These are phyloP conservation scores for Oeneis ivallda DNA, from an alignment of 2,888 invertebrate species.

Conservation along the genomic window DNA sequence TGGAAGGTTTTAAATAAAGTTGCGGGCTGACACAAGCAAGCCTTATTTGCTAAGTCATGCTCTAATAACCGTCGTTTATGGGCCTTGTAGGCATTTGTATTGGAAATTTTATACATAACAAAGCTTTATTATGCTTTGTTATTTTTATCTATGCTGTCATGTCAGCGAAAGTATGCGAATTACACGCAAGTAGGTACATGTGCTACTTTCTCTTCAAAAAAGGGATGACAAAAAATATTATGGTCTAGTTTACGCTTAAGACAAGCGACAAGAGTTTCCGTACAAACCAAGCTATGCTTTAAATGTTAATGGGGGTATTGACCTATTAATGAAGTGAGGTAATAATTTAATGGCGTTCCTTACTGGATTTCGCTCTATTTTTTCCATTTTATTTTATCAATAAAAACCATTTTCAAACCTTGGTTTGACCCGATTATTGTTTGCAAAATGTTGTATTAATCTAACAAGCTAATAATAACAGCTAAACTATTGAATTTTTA, in stretches of 20 bases:
- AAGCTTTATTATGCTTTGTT: slow-evolving; percentile 18
- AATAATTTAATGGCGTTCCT: no score
- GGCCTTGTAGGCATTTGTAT: slow-evolving; percentile 35
- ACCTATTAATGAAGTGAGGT: no score
- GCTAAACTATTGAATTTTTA: no score
- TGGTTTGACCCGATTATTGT: no score
- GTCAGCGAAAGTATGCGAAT: slow-evolving; percentile 16
- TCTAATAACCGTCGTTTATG: slow-evolving; percentile 43
- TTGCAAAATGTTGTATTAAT: no score
- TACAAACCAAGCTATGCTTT: no score
- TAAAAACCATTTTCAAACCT: no score
- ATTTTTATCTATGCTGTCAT: slow-evolving; percentile 14
- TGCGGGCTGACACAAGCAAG: background rate
- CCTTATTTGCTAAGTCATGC: slow-evolving; percentile 43
- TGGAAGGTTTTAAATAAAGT: slow-evolving; percentile 4
- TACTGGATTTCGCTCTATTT: no score
- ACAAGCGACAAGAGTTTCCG: background rate
- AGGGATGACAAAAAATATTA: background rate
- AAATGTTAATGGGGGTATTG: no score
- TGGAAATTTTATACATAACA: slow-evolving; percentile 23
- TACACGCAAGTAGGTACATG: background rate
- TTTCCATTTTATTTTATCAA: no score
- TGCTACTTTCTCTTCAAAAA: slow-evolving; percentile 8
- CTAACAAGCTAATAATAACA: no score
- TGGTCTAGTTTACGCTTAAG: background rate